Conservation (phyloP, 2,113 vertebrate genomes). For the Mungos mungo region DNA sequence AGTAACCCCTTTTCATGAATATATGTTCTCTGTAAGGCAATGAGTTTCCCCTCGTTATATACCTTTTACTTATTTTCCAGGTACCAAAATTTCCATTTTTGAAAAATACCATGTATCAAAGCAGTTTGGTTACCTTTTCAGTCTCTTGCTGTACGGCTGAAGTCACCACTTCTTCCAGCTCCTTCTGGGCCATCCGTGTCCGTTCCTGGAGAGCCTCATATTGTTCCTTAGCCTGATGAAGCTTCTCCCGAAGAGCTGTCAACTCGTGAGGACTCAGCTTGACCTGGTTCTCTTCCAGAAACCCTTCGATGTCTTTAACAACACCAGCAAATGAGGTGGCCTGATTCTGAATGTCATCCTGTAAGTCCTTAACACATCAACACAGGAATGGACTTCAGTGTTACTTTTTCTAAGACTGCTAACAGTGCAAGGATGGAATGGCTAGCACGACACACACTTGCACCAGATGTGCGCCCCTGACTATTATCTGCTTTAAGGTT, state of each 20-base stretch:
- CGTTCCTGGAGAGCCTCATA: slow-evolving; percentile 88
- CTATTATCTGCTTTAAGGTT: neutral
- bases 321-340: slow-evolving; percentile 85
- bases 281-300: slow-evolving; percentile 90
- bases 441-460: neutral
- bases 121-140: slow-evolving; percentile 87
- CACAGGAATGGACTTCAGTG: neutral
- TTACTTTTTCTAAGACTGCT: neutral
- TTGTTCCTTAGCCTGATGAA: slow-evolving; percentile 90
- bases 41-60: neutral
- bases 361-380: slow-evolving; percentile 87
- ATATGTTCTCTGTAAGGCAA: neutral
- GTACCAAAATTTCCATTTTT: neutral
- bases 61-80: neutral
- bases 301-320: slow-evolving; percentile 91
- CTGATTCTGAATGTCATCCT: slow-evolving; percentile 89
- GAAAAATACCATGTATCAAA: neutral
- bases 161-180: slow-evolving; percentile 89
- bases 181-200: slow-evolving; percentile 85
- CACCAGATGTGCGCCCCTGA: neutral
- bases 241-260: slow-evolving; percentile 85
- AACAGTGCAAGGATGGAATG: neutral
- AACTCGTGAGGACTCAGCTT: slow-evolving; percentile 89
- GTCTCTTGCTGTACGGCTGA: slow-evolving; percentile 93
- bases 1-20: neutral